Percentiles rank a stretch among this genome's conserved stretches.
Evolutionary conservation across 2,797 vertebrate species (phyloP).

Genomic region (Notamacropus eugenii): DNA sequence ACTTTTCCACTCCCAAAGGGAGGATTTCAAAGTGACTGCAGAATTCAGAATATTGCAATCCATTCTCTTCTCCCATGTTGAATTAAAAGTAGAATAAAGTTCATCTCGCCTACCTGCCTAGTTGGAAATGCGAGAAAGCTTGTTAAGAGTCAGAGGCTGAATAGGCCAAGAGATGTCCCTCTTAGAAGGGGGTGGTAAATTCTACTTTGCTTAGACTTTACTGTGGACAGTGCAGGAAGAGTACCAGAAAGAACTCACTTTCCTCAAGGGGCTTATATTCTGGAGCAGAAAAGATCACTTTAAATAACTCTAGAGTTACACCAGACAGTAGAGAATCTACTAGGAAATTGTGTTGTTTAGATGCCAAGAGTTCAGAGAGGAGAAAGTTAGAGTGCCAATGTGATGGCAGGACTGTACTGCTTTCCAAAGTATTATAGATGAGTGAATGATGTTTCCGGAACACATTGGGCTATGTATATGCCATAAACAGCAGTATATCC

Average conservation of each 20-base stretch:
- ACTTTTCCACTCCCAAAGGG: not conserved
- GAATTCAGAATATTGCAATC: not conserved
- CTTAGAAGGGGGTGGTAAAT: not conserved
- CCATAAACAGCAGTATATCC: slow-evolving; percentile 24
- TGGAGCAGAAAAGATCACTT: slow-evolving; percentile 13
- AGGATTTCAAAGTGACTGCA: not conserved
- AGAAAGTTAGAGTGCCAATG: not conserved
- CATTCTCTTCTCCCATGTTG: not conserved
- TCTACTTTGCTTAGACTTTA: not conserved
- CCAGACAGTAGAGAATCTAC: slow-evolving; percentile 4
- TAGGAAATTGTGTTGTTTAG: not conserved
- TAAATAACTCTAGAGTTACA: not conserved
- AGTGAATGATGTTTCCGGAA: slow-evolving; percentile 13
- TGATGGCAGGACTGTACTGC: not conserved
- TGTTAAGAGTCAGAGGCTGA: not conserved
- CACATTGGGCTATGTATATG: not conserved
- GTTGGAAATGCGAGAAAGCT: not conserved
- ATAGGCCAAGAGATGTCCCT: not conserved
- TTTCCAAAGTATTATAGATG: slow-evolving; percentile 8
- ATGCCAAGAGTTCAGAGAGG: slow-evolving; percentile 42
- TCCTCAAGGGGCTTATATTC: slow-evolving; percentile 15
- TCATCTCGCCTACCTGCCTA: not conserved
- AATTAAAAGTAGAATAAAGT: not conserved
- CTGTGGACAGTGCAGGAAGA: not conserved
- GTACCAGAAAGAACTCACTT: not conserved